Evolutionary conservation across 2,113 vertebrate species (phyloP), one percentile per base, ranked within the genome.

Genomic region (Cochlearius cochlearius): DNA sequence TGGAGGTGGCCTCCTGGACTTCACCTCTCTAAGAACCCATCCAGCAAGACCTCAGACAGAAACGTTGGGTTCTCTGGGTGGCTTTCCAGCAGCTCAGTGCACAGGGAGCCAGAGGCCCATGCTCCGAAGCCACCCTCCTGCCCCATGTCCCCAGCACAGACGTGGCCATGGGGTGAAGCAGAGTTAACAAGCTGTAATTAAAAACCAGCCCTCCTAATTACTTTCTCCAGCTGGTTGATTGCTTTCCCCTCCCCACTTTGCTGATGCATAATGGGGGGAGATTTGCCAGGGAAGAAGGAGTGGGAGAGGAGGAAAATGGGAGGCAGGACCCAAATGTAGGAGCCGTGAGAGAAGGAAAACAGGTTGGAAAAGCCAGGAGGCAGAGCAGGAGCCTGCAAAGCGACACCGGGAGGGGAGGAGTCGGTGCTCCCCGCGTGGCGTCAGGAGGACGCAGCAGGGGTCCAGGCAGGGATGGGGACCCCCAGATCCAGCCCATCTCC

Each of bases 391-490:
- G 12, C 5, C 7, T 60, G 43, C 36, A 13, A 9, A 49, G 55
- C 2, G 4, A 23, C 19, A 4, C 8, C 7, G n/a, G 32, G 53
- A 62, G n/a, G 25, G 9, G 10, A 64, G 36, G 58, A 39, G 17
- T 1, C 0, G 0, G 11, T 3, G 59, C 23, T 76, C 25, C 39
- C 53, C 1, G 0, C 0, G 0, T 0, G 12, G 55, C 36, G 9
- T 19, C 20, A 13, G 72, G 77, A n/a, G 52, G 62, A 39, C 0
- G 1, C 26, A 21, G 39, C 4, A 19, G n/a, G 9, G 20, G 26
- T 1, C 2, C 0, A 39, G n/a, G 13, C 34, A 12, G 58, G 38
- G 12, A 39, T 30, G 39, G 47, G 36, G 25, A 73, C 53, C 55
- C 36, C n/a, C 69, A 4, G 25, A 5, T 34, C 55, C 79, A 78